Percentiles rank a stretch among this genome's conserved stretches.
Evolutionary conservation across 2,113 vertebrate genomes (phyloP).

Genomic region (Okapia johnstoni): DNA sequence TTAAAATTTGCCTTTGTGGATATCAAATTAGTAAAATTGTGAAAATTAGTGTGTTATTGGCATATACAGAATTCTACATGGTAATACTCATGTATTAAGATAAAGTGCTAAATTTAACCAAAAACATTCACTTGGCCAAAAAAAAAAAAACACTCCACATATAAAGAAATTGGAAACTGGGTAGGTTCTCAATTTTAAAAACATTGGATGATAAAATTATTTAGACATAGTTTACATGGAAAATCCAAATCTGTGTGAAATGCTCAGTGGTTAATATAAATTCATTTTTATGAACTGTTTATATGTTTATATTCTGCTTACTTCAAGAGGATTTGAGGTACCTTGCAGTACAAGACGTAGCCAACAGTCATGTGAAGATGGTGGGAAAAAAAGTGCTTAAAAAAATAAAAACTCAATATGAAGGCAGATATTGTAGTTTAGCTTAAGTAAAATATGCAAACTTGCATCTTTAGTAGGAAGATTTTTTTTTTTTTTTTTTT

Average conservation of each 20-base stretch:
- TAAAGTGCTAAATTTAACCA: conserved; percentile 13
- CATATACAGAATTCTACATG: not conserved
- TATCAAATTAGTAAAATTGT: conserved; percentile 12
- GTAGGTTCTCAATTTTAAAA: conserved; percentile 51
- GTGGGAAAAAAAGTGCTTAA: not conserved
- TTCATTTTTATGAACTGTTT: conserved; percentile 19
- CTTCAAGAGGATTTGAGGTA: conserved; percentile 26
- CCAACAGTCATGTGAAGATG: conserved; percentile 1
- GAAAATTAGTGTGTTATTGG: not conserved
- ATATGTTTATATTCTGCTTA: conserved; percentile 21
- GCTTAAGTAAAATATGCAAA: not conserved
- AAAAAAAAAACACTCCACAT: not conserved
- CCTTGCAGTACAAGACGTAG: not conserved
- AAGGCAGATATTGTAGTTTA: not conserved
- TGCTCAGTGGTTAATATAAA: not conserved
- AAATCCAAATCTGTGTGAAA: not conserved
- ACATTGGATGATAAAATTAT: not conserved
- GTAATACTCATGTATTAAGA: not conserved
- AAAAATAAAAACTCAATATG: not conserved
- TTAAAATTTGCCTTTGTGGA: conserved; percentile 41
- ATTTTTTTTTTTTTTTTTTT: not conserved
- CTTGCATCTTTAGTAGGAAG: not conserved
- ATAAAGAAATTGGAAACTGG: conserved; percentile 62
- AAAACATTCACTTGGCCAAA: conserved; percentile 12
- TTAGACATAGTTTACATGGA: conserved; percentile 3